A percentile compares a stretch with the other conserved stretches of the same genome.
These are phyloP conservation scores for Sebastes steindachneri DNA, from an alignment of 2,797 vertebrate species.

Conservation along the genomic window DNA sequence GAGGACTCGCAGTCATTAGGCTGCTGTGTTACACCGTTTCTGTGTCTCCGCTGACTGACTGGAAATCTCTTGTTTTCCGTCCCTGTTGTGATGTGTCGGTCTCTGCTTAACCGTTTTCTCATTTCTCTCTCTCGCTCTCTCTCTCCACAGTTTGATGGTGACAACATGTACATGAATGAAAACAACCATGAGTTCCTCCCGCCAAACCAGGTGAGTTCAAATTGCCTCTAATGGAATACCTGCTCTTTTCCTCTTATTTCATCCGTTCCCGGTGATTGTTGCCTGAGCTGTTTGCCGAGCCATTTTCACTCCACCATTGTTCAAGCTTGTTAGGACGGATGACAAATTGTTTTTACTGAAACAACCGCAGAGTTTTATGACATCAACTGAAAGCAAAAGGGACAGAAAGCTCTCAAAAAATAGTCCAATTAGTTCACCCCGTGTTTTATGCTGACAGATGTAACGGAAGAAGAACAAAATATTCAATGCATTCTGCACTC, in stretches of 20 bases:
- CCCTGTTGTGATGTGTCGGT: slow-evolving; percentile 21
- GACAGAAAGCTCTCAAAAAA: not conserved
- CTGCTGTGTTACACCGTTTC: slow-evolving; percentile 61
- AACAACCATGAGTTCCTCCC: slow-evolving; percentile 96
- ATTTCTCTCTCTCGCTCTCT: slow-evolving; percentile 18
- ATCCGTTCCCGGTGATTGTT: slow-evolving; percentile 8
- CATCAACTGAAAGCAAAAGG: slow-evolving; percentile 21
- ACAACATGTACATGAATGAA: slow-evolving; percentile 99
- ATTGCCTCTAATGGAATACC: slow-evolving; percentile 29
- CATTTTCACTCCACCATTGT: slow-evolving; percentile 15
- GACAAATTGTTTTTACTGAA: slow-evolving; percentile 34
- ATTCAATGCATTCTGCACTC: not conserved
- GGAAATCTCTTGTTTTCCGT: slow-evolving; percentile 43
- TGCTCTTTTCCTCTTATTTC: slow-evolving; percentile 27
- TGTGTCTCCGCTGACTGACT: slow-evolving; percentile 51
- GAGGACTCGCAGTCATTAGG: slow-evolving; percentile 77
- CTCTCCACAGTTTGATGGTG: slow-evolving; percentile 95
- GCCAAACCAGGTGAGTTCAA: slow-evolving; percentile 90
- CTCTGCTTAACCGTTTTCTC: slow-evolving; percentile 43
- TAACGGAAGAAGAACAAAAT: not conserved
- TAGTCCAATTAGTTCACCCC: slow-evolving; percentile 2
- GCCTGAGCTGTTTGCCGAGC: not conserved
- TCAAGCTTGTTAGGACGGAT: slow-evolving; percentile 19
- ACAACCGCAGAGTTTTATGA: slow-evolving; percentile 9
- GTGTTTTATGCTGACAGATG: not conserved